Evolutionary conservation across 2,797 vertebrate genomes (phyloP), one percentile per base, ranked within the genome.

Genomic region (Cryptoblepharus egeriae): DNA sequence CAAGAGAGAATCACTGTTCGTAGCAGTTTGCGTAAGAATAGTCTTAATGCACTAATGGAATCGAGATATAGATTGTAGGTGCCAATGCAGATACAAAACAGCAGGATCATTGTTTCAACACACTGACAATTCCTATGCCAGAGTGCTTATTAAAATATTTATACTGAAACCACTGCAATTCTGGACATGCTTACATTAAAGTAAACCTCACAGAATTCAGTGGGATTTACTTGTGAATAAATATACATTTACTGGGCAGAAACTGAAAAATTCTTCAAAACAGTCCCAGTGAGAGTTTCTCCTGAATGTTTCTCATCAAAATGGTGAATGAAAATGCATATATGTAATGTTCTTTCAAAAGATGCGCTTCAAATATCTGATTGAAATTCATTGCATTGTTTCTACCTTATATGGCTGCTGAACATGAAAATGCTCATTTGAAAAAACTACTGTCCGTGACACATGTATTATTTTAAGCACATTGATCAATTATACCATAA

Each of bases 341-440:
- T 57, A 68, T 75, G 35, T 28, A 30, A 75, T 28, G 42, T 35
- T 75, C n/a, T 13, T 67, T 45, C 26, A 57, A 79, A 70, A 26
- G 20, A 15, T 55, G 16, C 37, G 30, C 70, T 65, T 68, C 28
- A 78, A 37, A 28, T 68, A 13, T 30, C 49, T 3, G 61, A 67
- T 49, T 77, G 83, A 70, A 24, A 81, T 42, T 60, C 58, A 35
- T 73, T 75, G 11, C 71, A 6, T 61, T 60, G 67, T 81, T n/a
- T 0, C 39, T 77, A 30, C 1, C 81, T 16, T 22, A 16, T 3
- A 9, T 16, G 35, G n/a, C 10, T 22, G 70, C 77, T 58, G 75
- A 88, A 58, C 42, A 58, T 58, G 57, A 76, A 83, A 74, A 79
- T 12, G 45, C 9, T 1, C 3, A 42, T 75, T 79, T 7, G 73